Percentiles rank a stretch among this genome's conserved stretches.
Evolutionary conservation across 2,797 vertebrate species (phyloP).

Genomic region (Crocidura indochinensis): DNA sequence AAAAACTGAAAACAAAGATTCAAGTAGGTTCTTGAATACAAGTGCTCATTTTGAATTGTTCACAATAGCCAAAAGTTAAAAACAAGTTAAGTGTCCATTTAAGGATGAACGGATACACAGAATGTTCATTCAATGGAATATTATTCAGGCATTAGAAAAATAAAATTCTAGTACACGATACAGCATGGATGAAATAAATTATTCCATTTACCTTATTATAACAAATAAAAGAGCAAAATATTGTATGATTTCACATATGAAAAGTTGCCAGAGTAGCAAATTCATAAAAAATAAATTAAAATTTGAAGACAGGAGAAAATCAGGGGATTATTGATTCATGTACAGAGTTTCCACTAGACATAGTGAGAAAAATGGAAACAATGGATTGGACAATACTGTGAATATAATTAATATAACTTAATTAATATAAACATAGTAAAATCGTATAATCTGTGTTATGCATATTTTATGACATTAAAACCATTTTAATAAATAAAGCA

Average conservation of each 20-base stretch:
- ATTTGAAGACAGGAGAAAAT: neutral
- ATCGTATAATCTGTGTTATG: too few species aligned
- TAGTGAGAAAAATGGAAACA: constrained; percentile 17
- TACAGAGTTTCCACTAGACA: neutral
- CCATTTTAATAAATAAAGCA: too few species aligned
- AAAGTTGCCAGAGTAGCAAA: neutral
- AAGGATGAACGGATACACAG: constrained; percentile 4
- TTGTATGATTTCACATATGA: neutral
- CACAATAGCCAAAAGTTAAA: too few species aligned
- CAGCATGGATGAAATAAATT: constrained; percentile 14
- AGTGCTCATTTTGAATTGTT: neutral
- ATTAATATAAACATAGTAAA: constrained; percentile 38
- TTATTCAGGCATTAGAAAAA: constrained; percentile 28
- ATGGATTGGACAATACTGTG: neutral
- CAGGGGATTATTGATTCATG: neutral
- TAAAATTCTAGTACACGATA: constrained; percentile 24
- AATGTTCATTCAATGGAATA: constrained; percentile 14
- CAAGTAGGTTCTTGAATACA: neutral
- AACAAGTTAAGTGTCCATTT: too few species aligned
- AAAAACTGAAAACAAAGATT: constrained; percentile 34
- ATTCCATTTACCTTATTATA: neutral
- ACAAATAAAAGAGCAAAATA: neutral
- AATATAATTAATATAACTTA: constrained; percentile 15
- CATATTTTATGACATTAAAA: too few species aligned
- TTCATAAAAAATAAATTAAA: constrained; percentile 14